These are phyloP conservation scores for Thymelicus acteon DNA, from an alignment of 2,888 invertebrate genomes.

Conservation along the genomic window DNA sequence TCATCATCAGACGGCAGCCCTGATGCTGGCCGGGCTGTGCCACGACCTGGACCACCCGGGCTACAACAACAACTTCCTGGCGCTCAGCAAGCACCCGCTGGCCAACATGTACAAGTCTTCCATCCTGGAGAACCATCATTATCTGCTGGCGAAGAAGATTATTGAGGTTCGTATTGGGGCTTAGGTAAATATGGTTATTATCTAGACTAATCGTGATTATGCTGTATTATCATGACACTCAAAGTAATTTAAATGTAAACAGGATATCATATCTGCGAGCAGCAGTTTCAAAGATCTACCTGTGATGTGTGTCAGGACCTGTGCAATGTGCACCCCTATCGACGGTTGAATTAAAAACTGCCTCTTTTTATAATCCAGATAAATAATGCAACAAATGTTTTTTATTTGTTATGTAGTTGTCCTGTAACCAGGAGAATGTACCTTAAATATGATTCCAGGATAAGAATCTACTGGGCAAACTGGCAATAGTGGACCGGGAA, in stretches of 20 bases:
- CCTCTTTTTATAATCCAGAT: too few species aligned
- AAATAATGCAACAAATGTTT: too few species aligned
- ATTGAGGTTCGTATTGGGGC: constrained; percentile 70
- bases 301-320: too few species aligned
- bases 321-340: too few species aligned
- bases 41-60: constrained; percentile 88
- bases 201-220: too few species aligned
- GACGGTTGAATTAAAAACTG: too few species aligned
- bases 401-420: too few species aligned
- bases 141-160: constrained; percentile 81
- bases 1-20: constrained; percentile 70
- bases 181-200: too few species aligned
- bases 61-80: constrained; percentile 85
- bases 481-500: constrained; percentile 65
- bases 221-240: too few species aligned
- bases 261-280: too few species aligned
- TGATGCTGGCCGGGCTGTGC: constrained; percentile 84
- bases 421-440: not conserved
- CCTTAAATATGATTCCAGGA: constrained; percentile 60
- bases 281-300: too few species aligned
- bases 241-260: too few species aligned
- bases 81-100: constrained; percentile 81
- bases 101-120: constrained; percentile 84
- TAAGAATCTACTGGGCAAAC: constrained; percentile 75
- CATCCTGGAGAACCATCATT: constrained; percentile 86